These are phyloP conservation scores for Zelostemma sp. DNA, from an alignment of 1,140 invertebrate species.

Conservation along the genomic window DNA sequence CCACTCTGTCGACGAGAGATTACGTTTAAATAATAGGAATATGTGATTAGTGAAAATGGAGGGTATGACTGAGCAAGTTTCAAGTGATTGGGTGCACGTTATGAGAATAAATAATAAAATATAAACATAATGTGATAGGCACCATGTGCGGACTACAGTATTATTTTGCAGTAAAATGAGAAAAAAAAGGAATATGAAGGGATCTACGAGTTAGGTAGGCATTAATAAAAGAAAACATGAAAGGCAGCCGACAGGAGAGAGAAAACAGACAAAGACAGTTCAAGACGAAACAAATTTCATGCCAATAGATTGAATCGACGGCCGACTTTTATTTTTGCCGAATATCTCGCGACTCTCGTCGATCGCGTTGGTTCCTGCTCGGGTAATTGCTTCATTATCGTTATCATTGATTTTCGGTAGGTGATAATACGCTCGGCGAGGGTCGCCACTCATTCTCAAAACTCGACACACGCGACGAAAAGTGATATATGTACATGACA, in stretches of 20 bases:
- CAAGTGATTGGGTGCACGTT: constrained; percentile 46
- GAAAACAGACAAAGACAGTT: constrained; percentile 24
- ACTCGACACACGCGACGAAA: constrained; percentile 12
- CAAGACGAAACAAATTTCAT: not conserved
- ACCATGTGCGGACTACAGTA: constrained; percentile 71
- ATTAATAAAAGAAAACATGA: constrained; percentile 22
- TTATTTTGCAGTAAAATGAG: constrained; percentile 65
- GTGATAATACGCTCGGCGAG: constrained; percentile 16
- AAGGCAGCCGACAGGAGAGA: constrained; percentile 32
- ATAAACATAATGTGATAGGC: constrained; percentile 70
- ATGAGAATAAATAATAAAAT: constrained; percentile 50
- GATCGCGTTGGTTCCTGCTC: too few species aligned
- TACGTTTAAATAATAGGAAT: constrained; percentile 29
- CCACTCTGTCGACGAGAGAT: constrained; percentile 55
- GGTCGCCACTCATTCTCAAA: constrained; percentile 49
- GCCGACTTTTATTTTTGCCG: not conserved
- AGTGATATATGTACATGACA: constrained; percentile 4
- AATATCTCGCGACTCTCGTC: too few species aligned
- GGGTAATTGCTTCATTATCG: not conserved
- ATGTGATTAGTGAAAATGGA: constrained; percentile 31
- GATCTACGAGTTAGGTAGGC: constrained; percentile 56
- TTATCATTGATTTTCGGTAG: constrained; percentile 5
- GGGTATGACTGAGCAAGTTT: constrained; percentile 30
- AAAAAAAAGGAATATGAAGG: constrained; percentile 30
- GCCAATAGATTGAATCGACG: not conserved